phyloP scores from a whole-genome alignment of 2,797 vertebrate species.

The Notoglanidium macrostoma region DNA sequence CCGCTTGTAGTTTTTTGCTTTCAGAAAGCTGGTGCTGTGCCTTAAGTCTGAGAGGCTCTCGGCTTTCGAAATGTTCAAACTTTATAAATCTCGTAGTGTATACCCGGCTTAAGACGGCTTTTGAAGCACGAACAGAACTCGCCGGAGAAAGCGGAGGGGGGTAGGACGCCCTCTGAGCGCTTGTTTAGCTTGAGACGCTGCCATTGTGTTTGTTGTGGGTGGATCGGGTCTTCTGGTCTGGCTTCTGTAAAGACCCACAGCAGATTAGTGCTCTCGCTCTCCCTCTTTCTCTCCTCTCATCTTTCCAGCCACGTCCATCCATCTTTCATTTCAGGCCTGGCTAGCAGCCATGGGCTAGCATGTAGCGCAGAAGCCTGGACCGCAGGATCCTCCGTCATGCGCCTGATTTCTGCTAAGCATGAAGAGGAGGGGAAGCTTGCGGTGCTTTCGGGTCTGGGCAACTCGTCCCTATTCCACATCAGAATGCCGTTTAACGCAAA shows the following conservation, averaged over 20 bases:
- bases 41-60: too few relatives aligned
- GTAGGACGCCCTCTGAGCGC: constrained; percentile 48
- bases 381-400: constrained; percentile 55
- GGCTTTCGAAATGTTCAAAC: neutral
- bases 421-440: constrained; percentile 57
- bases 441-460: constrained; percentile 54
- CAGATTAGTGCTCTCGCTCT: constrained; percentile 34
- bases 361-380: constrained; percentile 46
- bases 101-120: constrained; percentile 32
- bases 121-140: constrained; percentile 42
- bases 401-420: constrained; percentile 59
- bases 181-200: constrained; percentile 68
- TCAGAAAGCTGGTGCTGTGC: neutral
- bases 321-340: constrained; percentile 56
- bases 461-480: constrained; percentile 80
- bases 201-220: constrained; percentile 68
- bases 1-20: neutral
- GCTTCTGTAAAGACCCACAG: constrained; percentile 55
- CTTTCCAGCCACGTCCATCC: constrained; percentile 49
- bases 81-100: neutral
- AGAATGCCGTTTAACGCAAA: constrained; percentile 77
- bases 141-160: neutral
- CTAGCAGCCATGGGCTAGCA: constrained; percentile 42
- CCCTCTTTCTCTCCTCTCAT: constrained; percentile 27
- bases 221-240: constrained; percentile 48